Evolutionary conservation across 2,888 invertebrate species (phyloP).

Genomic region (Itoplectis maculator): DNA sequence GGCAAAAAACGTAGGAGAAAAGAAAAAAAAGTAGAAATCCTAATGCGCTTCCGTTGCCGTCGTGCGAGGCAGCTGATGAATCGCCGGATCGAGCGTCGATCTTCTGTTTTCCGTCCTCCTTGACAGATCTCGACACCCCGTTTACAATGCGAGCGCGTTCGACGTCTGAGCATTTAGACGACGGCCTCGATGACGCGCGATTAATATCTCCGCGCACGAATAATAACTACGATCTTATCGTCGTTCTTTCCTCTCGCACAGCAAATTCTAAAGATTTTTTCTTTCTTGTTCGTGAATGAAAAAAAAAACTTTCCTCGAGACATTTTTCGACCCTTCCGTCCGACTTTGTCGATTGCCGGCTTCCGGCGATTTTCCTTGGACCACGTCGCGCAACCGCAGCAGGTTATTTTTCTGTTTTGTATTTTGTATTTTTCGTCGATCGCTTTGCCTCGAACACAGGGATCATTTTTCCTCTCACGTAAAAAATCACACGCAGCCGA

Average conservation of each 20-base stretch:
- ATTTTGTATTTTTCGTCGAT: not conserved
- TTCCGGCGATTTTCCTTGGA: conserved; percentile 52
- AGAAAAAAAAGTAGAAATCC: conserved; percentile 64
- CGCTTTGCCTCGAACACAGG: conserved; percentile 60
- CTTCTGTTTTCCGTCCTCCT: conserved; percentile 66
- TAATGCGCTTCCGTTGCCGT: conserved; percentile 74
- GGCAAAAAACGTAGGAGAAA: conserved; percentile 33
- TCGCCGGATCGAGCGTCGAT: conserved; percentile 60
- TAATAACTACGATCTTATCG: conserved; percentile 65
- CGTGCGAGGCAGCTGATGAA: conserved; percentile 70
- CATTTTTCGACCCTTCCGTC: conserved; percentile 31
- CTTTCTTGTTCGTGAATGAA: not conserved
- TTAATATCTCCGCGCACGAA: conserved; percentile 51
- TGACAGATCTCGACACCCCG: conserved; percentile 61
- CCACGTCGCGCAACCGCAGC: conserved; percentile 53
- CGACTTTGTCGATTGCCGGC: conserved; percentile 58
- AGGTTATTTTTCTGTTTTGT: conserved; percentile 31
- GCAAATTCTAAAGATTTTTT: conserved; percentile 27
- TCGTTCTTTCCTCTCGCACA: conserved; percentile 7
- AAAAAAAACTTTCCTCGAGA: conserved; percentile 44
- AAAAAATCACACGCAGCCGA: conserved; percentile 44
- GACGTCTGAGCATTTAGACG: conserved; percentile 49
- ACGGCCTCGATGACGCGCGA: conserved; percentile 57
- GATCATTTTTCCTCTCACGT: conserved; percentile 57
- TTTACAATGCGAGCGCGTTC: conserved; percentile 45